Conservation (phyloP, 53 echinoderm and acorn worm genomes). For the Antedon mediterranea region DNA sequence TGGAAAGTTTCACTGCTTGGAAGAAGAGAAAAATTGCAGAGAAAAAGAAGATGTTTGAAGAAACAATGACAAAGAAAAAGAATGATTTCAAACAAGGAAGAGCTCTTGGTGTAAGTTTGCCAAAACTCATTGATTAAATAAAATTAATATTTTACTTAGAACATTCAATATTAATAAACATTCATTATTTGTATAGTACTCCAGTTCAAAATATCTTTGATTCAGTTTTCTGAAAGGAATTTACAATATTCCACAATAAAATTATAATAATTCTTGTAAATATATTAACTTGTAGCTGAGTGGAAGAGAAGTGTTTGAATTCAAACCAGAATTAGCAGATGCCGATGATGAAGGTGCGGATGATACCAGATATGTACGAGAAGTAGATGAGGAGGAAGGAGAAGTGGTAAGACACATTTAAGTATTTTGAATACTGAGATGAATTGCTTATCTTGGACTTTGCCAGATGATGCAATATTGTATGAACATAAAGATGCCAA, state of each 20-base stretch:
- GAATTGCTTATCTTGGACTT: no score
- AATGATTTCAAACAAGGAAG: slow-evolving; percentile 89
- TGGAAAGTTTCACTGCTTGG: slow-evolving; percentile 72
- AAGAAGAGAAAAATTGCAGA: slow-evolving; percentile 59
- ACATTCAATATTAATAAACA: no score
- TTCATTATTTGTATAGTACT: no score
- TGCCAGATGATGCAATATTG: no score
- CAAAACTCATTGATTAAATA: neutral
- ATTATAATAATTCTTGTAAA: no score
- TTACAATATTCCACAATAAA: no score
- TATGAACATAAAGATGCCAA: no score
- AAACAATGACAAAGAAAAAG: slow-evolving; percentile 64
- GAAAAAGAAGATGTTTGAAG: slow-evolving; percentile 54
- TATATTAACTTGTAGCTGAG: slow-evolving; percentile 43
- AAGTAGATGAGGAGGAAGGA: slow-evolving; percentile 44
- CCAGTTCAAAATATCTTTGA: no score
- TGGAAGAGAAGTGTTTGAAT: slow-evolving; percentile 88
- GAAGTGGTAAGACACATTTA: neutral
- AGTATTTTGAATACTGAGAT: no score
- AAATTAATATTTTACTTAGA: no score
- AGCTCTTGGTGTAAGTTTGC: slow-evolving; percentile 81
- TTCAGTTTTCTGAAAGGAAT: no score
- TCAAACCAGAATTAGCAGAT: slow-evolving; percentile 68
- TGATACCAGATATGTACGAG: slow-evolving; percentile 40
- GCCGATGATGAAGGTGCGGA: slow-evolving; percentile 79